A percentile compares a stretch with the other conserved stretches of the same genome.
phyloP scores from a whole-genome alignment of 2,113 vertebrate species.

The Sarotherodon lohbergeri region DNA sequence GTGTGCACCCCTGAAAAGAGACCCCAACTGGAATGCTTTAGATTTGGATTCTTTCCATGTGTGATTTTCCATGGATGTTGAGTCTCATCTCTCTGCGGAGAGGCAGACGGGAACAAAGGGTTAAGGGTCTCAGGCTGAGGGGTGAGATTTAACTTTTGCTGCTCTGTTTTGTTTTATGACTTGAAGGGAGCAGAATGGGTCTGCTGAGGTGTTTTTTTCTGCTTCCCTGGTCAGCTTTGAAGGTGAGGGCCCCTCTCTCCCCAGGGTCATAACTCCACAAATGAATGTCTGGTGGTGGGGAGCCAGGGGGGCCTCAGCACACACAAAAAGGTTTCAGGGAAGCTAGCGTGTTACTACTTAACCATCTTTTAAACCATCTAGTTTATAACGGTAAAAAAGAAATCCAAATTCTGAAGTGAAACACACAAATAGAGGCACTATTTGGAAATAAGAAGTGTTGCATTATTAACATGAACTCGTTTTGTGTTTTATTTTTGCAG shows the following conservation, averaged over 20 bases:
- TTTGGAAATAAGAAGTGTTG: neutral
- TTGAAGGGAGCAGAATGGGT: constrained; percentile 4
- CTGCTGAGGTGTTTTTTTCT: constrained; percentile 16
- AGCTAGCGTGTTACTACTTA: constrained; percentile 25
- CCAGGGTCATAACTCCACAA: constrained; percentile 34
- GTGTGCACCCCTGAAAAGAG: constrained; percentile 22
- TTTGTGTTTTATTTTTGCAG: neutral
- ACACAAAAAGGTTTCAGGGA: constrained; percentile 10
- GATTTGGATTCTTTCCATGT: constrained; percentile 48
- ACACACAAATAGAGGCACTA: neutral
- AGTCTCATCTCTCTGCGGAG: constrained; percentile 32
- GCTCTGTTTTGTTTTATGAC: constrained; percentile 56
- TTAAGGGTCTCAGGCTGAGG: constrained; percentile 45
- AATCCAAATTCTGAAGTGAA: neutral
- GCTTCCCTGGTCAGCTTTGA: constrained; percentile 33
- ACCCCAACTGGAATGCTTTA: constrained; percentile 27
- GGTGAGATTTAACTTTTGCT: constrained; percentile 30
- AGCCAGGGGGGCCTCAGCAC: constrained; percentile 15
- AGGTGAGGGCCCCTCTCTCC: constrained; percentile 47
- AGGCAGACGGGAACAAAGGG: constrained; percentile 28
- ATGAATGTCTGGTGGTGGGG: constrained; percentile 33
- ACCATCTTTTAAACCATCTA: neutral
- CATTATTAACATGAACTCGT: neutral
- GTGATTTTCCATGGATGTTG: constrained; percentile 41
- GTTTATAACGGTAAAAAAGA: neutral